These are phyloP conservation scores for Aleiodes sp. DNA, from an alignment of 1,140 invertebrate species.

Conservation along the genomic window DNA sequence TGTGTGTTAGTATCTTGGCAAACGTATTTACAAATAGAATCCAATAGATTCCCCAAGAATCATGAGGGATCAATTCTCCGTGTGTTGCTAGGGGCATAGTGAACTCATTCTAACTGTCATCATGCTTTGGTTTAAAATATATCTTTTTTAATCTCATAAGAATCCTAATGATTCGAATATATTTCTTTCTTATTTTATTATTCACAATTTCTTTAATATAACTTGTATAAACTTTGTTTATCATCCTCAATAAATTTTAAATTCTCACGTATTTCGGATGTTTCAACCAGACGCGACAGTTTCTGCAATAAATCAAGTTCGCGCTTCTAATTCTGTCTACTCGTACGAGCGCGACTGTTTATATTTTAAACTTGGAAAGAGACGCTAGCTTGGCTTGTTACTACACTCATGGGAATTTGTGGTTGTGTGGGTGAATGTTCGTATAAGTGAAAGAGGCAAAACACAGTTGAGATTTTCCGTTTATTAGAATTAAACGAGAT, in stretches of 20 bases:
- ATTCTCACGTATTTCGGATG: slow-evolving; percentile 25
- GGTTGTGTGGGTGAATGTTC: no score
- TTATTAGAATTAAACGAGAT: slow-evolving; percentile 5
- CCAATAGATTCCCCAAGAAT: slow-evolving; percentile 26
- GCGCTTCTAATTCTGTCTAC: slow-evolving; percentile 28
- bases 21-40: slow-evolving; percentile 43
- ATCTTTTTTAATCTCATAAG: slow-evolving; percentile 2
- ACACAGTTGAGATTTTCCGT: neutral
- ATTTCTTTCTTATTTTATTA: no score
- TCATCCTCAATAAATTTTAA: slow-evolving; percentile 14
- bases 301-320: slow-evolving; percentile 34
- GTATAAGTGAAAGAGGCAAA: neutral
- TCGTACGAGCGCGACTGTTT: slow-evolving; percentile 20
- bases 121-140: neutral
- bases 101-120: slow-evolving; percentile 7
- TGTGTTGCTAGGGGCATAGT: neutral
- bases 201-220: neutral
- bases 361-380: slow-evolving; percentile 21
- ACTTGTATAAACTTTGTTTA: slow-evolving; percentile 1
- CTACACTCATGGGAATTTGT: slow-evolving; percentile 12
- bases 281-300: slow-evolving; percentile 28
- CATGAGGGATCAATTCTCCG: slow-evolving; percentile 31
- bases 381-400: neutral
- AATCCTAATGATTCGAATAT: no score
- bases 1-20: neutral